Base-by-base conservation (phyloP, 64 coral and sea anemone genomes). In the Stichodactyla helianthus region DNA sequence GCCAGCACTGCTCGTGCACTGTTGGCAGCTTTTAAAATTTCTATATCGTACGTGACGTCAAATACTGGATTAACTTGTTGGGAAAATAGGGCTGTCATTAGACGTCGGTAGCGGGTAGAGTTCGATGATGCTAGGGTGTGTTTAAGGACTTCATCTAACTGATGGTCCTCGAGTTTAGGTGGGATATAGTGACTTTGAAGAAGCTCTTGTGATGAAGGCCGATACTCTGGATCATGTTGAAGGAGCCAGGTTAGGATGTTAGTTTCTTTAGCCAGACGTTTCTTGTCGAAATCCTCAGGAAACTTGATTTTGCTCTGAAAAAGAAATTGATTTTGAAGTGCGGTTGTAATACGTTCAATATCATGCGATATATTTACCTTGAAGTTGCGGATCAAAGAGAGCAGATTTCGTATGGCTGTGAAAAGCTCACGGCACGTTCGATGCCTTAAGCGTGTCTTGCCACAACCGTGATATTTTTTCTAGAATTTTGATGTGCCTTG, bases 21-120 rank as follows among this genome's bases (percentile, higher is more conserved):
- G 55, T 93, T 68, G 22, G 60, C 86, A 6, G 90, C 88, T 4
- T 57, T 80, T 50, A 64, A 51, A 18, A 90, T 55, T 25, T 99
- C 97, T 77, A 92, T 85, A 28, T 99, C 97, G 79, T 99, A 99
- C 13, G 93, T 99, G 7, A 89, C 84, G 82, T 99, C 97, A 70
- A 58, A 89, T 15, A 92, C 88, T 7, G 85, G 82, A 5, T 79
- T 77, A 2, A 94, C 97, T 13, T 86, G 87, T 51, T 99, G 90
- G 13, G 88, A 92, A 52, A 93, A 93, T 88, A 99, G 90, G 18
- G 90, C 85, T 6, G 77, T 88, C 71, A 99, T 93, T 8, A 99
- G 86, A 23, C 93, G 90, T 19, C 86, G 77, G 51, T 99, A 99
- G 53, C 97, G 97, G 44, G 93, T 95, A 10, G 97, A 95, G 82